Evolutionary conservation across 2,113 vertebrate genomes (phyloP).

Genomic region (Corythornis madagascariensis): DNA sequence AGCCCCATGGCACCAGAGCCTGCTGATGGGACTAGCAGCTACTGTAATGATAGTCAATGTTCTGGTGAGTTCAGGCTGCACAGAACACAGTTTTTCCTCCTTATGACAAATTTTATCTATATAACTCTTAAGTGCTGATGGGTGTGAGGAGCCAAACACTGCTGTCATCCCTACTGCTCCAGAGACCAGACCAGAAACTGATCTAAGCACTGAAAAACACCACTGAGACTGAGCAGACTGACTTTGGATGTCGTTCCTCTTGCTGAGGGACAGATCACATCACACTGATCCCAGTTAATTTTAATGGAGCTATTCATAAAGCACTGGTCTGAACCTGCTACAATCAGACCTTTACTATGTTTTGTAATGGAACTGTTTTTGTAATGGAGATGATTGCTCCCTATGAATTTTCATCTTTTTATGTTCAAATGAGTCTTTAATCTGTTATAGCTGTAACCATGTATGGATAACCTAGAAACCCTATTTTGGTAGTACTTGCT

Average conservation of each 20-base stretch:
- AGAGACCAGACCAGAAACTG: not conserved
- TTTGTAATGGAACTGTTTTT: not conserved
- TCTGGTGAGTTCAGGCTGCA: not conserved
- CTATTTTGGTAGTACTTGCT: not conserved
- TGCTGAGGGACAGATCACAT: not conserved
- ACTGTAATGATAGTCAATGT: not conserved
- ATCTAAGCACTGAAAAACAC: not conserved
- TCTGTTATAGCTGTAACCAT: not conserved
- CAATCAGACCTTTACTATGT: not conserved
- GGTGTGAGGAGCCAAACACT: not conserved
- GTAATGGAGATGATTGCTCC: not conserved
- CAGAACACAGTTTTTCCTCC: not conserved
- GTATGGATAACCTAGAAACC: slow-evolving; percentile 28
- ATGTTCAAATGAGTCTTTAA: slow-evolving; percentile 43
- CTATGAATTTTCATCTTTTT: not conserved
- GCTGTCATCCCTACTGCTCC: not conserved
- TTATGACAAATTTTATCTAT: not conserved
- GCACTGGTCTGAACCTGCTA: not conserved
- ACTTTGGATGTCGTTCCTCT: not conserved
- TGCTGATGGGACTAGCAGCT: not conserved
- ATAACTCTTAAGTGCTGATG: not conserved
- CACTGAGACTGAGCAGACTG: not conserved
- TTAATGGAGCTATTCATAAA: not conserved
- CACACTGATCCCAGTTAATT: not conserved
- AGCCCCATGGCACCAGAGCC: not conserved